Conservation (phyloP, 2,113 vertebrate species). For the Thunnus maccoyii region DNA sequence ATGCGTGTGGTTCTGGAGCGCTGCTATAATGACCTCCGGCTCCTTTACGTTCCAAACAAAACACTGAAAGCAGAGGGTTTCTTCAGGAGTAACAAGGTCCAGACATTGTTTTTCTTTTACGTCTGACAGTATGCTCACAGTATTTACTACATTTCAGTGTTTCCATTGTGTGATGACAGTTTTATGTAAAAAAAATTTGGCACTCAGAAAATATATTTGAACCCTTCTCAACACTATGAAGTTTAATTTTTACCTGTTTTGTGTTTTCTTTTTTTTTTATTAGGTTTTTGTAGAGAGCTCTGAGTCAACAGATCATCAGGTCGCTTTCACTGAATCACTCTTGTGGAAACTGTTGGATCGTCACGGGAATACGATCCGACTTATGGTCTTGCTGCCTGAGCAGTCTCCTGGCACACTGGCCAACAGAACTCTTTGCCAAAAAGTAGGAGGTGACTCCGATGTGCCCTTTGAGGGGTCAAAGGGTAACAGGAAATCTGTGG, state of each 20-base stretch:
- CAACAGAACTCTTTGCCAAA: slow-evolving; percentile 89
- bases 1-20: slow-evolving; percentile 98
- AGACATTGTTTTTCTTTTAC: slow-evolving; percentile 3
- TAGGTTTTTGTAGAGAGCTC: slow-evolving; percentile 99
- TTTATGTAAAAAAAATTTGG: neutral
- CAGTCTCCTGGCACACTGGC: slow-evolving; percentile 90
- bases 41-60: slow-evolving; percentile 93
- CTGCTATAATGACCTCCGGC: slow-evolving; percentile 96
- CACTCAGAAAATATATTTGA: neutral
- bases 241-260: neutral
- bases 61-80: slow-evolving; percentile 98
- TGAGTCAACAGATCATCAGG: slow-evolving; percentile 89
- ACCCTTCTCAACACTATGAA: neutral
- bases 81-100: slow-evolving; percentile 99
- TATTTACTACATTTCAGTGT: neutral
- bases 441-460: slow-evolving; percentile 86
- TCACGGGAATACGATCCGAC: slow-evolving; percentile 96
- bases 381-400: slow-evolving; percentile 93
- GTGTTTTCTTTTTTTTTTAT: neutral
- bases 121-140: neutral
- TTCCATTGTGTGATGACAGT: neutral
- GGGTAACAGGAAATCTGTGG: slow-evolving; percentile 91
- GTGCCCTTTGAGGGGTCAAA: slow-evolving; percentile 88
- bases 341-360: slow-evolving; percentile 97
- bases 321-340: slow-evolving; percentile 92